Evolutionary conservation across 2,113 vertebrate genomes (phyloP).

Genomic region (Cavia porcellus): DNA sequence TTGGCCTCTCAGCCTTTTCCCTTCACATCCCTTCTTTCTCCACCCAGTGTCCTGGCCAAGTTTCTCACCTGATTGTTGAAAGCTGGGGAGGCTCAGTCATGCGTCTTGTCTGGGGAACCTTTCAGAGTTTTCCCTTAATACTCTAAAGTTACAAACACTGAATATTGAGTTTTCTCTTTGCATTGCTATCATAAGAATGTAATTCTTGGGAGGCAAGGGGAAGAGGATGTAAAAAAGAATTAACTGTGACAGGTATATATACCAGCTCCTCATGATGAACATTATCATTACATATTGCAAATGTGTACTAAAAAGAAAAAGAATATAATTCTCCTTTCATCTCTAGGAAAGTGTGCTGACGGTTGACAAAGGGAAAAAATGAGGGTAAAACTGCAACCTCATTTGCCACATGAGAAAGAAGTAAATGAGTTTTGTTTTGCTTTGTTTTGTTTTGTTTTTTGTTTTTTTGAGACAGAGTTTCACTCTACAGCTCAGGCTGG

Average conservation of each 20-base stretch:
- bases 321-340: not conserved
- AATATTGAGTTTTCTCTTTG: conserved; percentile 24
- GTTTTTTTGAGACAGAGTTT: no score
- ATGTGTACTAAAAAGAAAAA: not conserved
- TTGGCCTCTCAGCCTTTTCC: not conserved
- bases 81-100: not conserved
- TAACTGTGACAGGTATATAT: not conserved
- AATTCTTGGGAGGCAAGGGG: not conserved
- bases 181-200: not conserved
- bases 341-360: not conserved
- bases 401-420: conserved; percentile 44
- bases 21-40: not conserved
- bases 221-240: not conserved
- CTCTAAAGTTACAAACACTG: not conserved
- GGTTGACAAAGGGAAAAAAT: not conserved
- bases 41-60: not conserved
- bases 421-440: not conserved
- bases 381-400: not conserved
- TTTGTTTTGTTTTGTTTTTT: no score
- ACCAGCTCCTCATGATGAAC: not conserved
- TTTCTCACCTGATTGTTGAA: conserved; percentile 31
- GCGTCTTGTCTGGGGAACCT: not conserved
- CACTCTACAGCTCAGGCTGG: no score
- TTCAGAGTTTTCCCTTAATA: not conserved
- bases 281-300: not conserved